phyloP scores from a whole-genome alignment of 2,113 vertebrate species.

The Salvator merianae region DNA sequence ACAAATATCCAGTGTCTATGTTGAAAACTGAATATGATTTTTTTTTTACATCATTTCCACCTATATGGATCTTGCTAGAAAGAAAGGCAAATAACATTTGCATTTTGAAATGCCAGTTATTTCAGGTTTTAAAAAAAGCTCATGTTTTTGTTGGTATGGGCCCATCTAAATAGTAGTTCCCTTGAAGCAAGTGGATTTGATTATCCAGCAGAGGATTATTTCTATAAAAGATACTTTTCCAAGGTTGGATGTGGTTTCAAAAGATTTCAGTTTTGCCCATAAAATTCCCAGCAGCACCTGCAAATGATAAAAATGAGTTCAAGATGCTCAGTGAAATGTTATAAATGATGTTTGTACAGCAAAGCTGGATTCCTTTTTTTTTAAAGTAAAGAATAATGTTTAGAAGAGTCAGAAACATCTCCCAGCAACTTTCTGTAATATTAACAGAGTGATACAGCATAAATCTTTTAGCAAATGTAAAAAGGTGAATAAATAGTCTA shows the following conservation, averaged over 20 bases:
- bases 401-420: neutral
- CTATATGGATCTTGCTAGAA: conserved; percentile 34
- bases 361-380: neutral
- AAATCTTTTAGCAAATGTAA: conserved; percentile 15
- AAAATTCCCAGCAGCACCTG: conserved; percentile 13
- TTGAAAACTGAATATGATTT: conserved; percentile 33
- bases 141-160: conserved; percentile 43
- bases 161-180: conserved; percentile 25
- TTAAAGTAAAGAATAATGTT: neutral
- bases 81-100: conserved; percentile 35
- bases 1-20: neutral
- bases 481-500: conserved; percentile 8
- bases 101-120: conserved; percentile 11
- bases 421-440: rapidly evolving
- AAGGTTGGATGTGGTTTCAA: neutral
- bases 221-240: conserved; percentile 23
- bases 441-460: neutral
- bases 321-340: conserved; percentile 36
- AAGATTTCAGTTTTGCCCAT: conserved; percentile 41
- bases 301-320: conserved; percentile 51
- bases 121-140: neutral
- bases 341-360: conserved; percentile 26
- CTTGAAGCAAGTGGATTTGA: conserved; percentile 43
- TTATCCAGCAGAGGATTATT: conserved; percentile 31
- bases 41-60: conserved; percentile 41